A percentile compares a stretch with the other conserved stretches of the same genome.
phyloP scores from a whole-genome alignment of 1,140 invertebrate species.

The Hycleus cichorii region DNA sequence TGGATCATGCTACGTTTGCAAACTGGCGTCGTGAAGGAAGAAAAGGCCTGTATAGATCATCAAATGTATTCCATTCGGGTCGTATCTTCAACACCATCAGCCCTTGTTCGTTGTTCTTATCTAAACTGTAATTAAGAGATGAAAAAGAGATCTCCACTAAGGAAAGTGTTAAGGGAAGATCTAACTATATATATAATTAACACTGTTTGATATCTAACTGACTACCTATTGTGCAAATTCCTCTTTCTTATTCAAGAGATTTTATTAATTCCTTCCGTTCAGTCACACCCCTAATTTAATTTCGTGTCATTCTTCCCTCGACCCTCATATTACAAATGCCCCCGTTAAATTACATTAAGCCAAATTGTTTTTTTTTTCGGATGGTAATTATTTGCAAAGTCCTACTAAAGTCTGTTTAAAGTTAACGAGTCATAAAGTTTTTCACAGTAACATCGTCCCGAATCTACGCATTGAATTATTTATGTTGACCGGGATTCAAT shows the following conservation, averaged over 20 bases:
- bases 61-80: slow-evolving; percentile 9
- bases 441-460: background rate
- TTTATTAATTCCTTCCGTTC: too few relatives aligned
- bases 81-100: background rate
- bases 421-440: slow-evolving; percentile 6
- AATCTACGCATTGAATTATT: slow-evolving; percentile 7
- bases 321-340: background rate
- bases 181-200: too few relatives aligned
- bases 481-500: slow-evolving; percentile 9
- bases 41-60: slow-evolving; percentile 3
- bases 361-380: background rate
- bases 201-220: too few relatives aligned
- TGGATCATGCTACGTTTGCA: slow-evolving; percentile 16
- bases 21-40: background rate
- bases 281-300: background rate
- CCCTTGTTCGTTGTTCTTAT: slow-evolving; percentile 7
- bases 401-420: background rate
- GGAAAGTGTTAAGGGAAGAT: too few relatives aligned
- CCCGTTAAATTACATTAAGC: background rate
- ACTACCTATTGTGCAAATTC: too few relatives aligned
- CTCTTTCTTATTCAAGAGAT: too few relatives aligned
- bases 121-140: slow-evolving; percentile 7
- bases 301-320: background rate
- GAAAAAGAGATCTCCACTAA: background rate
- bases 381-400: slow-evolving; percentile 1